These are phyloP conservation scores for Meles meles DNA, from an alignment of 2,113 vertebrate genomes.

Conservation along the genomic window DNA sequence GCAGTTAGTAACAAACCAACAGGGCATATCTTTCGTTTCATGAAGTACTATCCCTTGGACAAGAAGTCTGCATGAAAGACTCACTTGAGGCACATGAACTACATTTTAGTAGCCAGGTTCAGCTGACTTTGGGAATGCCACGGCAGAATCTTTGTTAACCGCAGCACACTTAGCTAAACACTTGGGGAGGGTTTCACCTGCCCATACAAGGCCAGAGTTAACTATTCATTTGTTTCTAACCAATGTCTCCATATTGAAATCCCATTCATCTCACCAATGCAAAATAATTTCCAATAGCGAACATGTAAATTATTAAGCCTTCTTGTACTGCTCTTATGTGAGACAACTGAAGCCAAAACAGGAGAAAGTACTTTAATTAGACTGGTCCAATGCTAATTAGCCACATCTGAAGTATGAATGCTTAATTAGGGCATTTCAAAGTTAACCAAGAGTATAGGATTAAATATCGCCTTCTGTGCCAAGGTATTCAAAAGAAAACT, in stretches of 20 bases:
- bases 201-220: not conserved
- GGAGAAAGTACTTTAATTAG: constrained; percentile 50
- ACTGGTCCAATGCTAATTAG: constrained; percentile 39
- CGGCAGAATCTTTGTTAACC: not conserved
- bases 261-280: not conserved
- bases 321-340: not conserved
- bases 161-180: not conserved
- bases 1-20: not conserved
- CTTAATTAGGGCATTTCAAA: constrained; percentile 50
- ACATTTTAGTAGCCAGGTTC: not conserved
- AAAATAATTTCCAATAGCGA: constrained; percentile 42
- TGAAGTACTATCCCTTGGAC: not conserved
- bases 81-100: not conserved
- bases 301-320: constrained; percentile 38
- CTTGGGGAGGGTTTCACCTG: not conserved
- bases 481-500: constrained; percentile 26
- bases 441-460: constrained; percentile 31
- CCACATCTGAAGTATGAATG: constrained; percentile 35
- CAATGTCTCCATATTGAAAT: not conserved
- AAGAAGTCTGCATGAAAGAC: not conserved
- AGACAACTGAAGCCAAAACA: constrained; percentile 38
- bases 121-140: not conserved
- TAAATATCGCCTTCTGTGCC: constrained; percentile 7
- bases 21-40: not conserved
- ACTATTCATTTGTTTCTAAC: not conserved